phyloP scores from a whole-genome alignment of 2,888 invertebrate genomes.

The Cerastoderma edule region DNA sequence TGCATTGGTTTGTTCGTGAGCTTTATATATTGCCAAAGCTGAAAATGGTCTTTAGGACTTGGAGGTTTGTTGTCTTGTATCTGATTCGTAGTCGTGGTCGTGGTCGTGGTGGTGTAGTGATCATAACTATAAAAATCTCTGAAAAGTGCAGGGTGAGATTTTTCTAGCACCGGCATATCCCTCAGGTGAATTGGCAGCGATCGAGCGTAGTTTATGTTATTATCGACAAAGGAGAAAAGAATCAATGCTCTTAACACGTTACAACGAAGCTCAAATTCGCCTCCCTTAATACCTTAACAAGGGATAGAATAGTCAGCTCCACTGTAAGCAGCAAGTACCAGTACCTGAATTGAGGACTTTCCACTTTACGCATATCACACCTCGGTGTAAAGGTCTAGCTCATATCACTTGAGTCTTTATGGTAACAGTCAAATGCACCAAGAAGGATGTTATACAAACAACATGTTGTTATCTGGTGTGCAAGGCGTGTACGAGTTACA shows the following conservation, averaged over 20 bases:
- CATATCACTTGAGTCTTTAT: too few species aligned
- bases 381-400: constrained; percentile 18
- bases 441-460: too few species aligned
- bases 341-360: too few species aligned
- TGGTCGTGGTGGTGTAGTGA: constrained; percentile 61
- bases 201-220: constrained; percentile 59
- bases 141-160: constrained; percentile 41
- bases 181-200: constrained; percentile 66
- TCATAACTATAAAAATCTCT: constrained; percentile 49
- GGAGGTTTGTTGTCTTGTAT: constrained; percentile 55
- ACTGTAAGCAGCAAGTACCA: too few species aligned
- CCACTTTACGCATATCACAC: too few species aligned
- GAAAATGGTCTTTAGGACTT: constrained; percentile 62
- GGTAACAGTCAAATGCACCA: too few species aligned
- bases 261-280: constrained; percentile 39
- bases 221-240: constrained; percentile 45
- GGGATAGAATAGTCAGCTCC: constrained; percentile 9
- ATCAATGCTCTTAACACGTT: constrained; percentile 18
- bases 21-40: too few species aligned
- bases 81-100: too few species aligned
- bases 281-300: constrained; percentile 35
- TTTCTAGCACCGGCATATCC: constrained; percentile 64
- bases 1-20: constrained; percentile 69
- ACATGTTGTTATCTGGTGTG: too few species aligned
- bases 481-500: constrained; percentile 55